Conservation (phyloP, 2,113 vertebrate species). For the Pontoporia blainvillei region DNA sequence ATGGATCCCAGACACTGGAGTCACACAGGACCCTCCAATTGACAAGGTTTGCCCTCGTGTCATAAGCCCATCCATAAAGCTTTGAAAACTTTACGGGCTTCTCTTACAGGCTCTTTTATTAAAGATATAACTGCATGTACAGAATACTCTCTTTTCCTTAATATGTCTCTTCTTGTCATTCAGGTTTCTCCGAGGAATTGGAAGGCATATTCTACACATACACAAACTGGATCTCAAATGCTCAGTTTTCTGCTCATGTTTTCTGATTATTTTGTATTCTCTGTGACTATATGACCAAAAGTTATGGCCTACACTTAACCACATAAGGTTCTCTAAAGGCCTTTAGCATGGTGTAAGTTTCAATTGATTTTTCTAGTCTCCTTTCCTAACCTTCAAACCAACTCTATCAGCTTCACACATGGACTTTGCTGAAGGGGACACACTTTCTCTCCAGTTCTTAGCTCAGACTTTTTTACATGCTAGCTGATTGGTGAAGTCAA, state of each 20-base stretch:
- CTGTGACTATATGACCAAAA: background rate
- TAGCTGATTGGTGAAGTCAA: background rate
- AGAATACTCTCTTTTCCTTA: background rate
- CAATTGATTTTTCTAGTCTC: background rate
- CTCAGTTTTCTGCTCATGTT: background rate
- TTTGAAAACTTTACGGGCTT: background rate
- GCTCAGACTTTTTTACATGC: background rate
- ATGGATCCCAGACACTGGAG: background rate
- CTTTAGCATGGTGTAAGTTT: background rate
- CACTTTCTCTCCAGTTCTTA: background rate
- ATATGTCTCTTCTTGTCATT: background rate
- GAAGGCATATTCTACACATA: background rate
- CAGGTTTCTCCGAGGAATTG: background rate
- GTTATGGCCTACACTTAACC: background rate
- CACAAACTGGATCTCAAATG: background rate
- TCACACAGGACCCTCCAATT: accelerated
- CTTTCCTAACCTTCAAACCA: background rate
- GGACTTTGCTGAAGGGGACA: background rate
- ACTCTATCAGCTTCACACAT: background rate
- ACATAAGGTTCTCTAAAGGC: background rate
- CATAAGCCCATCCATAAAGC: background rate
- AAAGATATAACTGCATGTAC: background rate
- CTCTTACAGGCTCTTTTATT: background rate
- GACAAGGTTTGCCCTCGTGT: background rate
- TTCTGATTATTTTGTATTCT: background rate